Base-by-base conservation (phyloP, 2,113 vertebrate genomes). In the Xiphias gladius region DNA sequence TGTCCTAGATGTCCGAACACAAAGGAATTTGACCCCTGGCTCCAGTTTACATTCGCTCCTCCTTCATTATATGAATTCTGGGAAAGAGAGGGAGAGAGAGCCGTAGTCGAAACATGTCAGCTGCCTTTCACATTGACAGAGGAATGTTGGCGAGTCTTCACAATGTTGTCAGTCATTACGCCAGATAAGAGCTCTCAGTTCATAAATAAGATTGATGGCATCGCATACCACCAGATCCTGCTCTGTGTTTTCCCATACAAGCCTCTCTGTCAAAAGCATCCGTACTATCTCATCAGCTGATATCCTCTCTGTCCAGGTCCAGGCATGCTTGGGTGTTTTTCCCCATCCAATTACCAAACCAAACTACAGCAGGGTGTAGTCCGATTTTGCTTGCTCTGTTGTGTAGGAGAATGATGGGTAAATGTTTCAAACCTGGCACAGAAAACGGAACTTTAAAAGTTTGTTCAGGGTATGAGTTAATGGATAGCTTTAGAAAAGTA, bases 131-230 rank as follows among this genome's bases (percentile, higher is more conserved):
- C 86, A 89, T 94, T 75, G 74, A 19, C 87, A 19, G 62, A 94
- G 89, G 93, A 95, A 95, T 95, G 92, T 90, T 94, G 94, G 93
- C 91, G 19, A 50, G 50, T 63, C 70, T 73, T 94, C 84, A 89
- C 82, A 83, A 80, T 91, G 86, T 80, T 93, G 89, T 94, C 91
- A 90, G 85, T 90, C 81, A 86, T 65, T 69, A 10, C 13, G 28
- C 74, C 71, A 91, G 91, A 94, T 93, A 93, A 93, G 90, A 83
- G 48, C 81, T 69, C 76, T 76, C 72, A 86, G 84, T 90, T 93
- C 91, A 91, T 92, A 93, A 94, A 92, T 85, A 86, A 90, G 93
- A 95, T 95, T 91, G 87, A 94, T 93, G 84, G 88, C 80, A 69
- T 73, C 8, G 35, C 90, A 93, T 93, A 81, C 88, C 88, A 69